A percentile compares a stretch with the other conserved stretches of the same genome.
phyloP scores from a whole-genome alignment of 1,140 invertebrate species.

The Musca domestica region DNA sequence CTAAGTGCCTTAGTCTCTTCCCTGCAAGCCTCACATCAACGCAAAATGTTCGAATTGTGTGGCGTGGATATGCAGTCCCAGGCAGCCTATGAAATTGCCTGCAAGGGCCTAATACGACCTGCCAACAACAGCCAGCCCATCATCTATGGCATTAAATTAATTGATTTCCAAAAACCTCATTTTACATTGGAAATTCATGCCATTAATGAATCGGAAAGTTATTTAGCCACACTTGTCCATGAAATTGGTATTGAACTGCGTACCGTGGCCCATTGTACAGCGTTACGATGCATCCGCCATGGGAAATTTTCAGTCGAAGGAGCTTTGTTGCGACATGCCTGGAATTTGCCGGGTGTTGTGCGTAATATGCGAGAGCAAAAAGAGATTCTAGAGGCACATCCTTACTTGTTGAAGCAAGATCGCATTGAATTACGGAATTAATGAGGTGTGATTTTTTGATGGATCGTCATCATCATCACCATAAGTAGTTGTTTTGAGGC shows the following conservation, averaged over 20 bases:
- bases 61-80: slow-evolving; percentile 81
- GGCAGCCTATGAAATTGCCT: slow-evolving; percentile 83
- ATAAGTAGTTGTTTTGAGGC: too few species aligned
- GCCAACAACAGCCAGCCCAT: slow-evolving; percentile 67
- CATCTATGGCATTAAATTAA: slow-evolving; percentile 84
- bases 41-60: slow-evolving; percentile 73
- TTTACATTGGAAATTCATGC: slow-evolving; percentile 89
- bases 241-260: slow-evolving; percentile 78
- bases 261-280: slow-evolving; percentile 75
- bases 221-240: slow-evolving; percentile 71
- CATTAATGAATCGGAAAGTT: slow-evolving; percentile 78
- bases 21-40: slow-evolving; percentile 79
- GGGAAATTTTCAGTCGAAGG: slow-evolving; percentile 77
- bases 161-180: slow-evolving; percentile 75
- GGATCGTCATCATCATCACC: too few species aligned
- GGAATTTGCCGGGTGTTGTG: slow-evolving; percentile 72
- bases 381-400: slow-evolving; percentile 58
- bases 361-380: slow-evolving; percentile 66
- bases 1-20: slow-evolving; percentile 71
- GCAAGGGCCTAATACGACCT: slow-evolving; percentile 75
- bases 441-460: neutral
- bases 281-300: slow-evolving; percentile 76
- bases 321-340: slow-evolving; percentile 80
- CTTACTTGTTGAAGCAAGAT: slow-evolving; percentile 54
- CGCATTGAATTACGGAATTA: slow-evolving; percentile 33